Evolutionary conservation across 2,797 vertebrate genomes (phyloP).

Genomic region (Lophotriccus pileatus): DNA sequence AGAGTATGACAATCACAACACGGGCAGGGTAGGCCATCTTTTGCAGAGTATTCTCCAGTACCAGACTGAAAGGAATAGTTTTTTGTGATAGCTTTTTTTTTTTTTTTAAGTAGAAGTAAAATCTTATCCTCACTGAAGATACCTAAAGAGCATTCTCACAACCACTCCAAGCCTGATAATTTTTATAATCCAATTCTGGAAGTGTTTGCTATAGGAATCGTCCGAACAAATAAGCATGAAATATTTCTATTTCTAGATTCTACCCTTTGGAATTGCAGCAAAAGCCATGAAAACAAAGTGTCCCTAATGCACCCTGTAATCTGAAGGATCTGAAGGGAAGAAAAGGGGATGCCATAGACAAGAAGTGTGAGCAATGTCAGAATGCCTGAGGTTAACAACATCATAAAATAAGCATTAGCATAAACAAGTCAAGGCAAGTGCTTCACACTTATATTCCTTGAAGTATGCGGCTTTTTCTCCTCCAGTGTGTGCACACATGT

Average conservation of each 20-base stretch:
- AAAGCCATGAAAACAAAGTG: not conserved
- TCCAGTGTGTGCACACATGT: rapidly evolving
- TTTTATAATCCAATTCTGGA: not conserved
- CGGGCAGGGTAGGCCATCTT: too few species aligned
- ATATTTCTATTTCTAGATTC: not conserved
- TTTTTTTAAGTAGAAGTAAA: not conserved
- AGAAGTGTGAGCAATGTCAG: not conserved
- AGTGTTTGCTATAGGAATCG: not conserved
- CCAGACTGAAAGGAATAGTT: not conserved
- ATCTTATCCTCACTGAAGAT: not conserved
- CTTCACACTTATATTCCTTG: not conserved
- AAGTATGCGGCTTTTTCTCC: not conserved
- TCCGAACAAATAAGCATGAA: not conserved
- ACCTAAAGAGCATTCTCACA: not conserved
- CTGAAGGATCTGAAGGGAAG: not conserved
- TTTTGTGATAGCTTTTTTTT: not conserved
- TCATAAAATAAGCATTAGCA: not conserved
- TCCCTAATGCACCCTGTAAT: not conserved
- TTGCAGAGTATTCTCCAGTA: not conserved
- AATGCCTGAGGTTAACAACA: not conserved
- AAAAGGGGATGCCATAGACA: not conserved
- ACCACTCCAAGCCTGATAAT: not conserved
- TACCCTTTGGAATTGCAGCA: not conserved
- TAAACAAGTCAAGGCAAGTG: not conserved
- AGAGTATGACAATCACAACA: not conserved